A percentile compares a stretch with the other conserved stretches of the same genome.
Evolutionary conservation across 2,888 invertebrate genomes (phyloP).

Genomic region (Julus scanicus): DNA sequence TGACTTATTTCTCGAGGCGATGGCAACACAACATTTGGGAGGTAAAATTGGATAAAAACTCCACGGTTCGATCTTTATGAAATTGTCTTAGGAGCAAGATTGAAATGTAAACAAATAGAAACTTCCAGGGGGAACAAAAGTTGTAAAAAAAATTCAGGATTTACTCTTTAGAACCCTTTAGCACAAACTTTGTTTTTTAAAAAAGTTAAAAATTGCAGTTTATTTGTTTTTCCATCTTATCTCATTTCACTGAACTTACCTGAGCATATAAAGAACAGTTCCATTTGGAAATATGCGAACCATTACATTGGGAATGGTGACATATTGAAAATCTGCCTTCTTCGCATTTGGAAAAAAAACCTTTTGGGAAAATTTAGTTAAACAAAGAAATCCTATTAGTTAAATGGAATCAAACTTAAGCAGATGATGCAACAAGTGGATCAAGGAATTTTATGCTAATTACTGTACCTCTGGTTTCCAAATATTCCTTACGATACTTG

Average conservation of each 20-base stretch:
- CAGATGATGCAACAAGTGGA: not conserved
- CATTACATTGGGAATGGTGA: constrained; percentile 69
- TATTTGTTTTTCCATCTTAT: too few species aligned
- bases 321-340: constrained; percentile 69
- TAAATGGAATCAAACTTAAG: constrained; percentile 65
- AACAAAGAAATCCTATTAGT: constrained; percentile 63
- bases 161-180: too few species aligned
- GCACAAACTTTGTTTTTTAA: too few species aligned
- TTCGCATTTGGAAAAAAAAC: constrained; percentile 69
- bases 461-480: constrained; percentile 64
- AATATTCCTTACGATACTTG: constrained; percentile 61
- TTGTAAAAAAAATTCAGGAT: too few species aligned
- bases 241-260: constrained; percentile 63
- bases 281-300: constrained; percentile 68
- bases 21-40: not conserved
- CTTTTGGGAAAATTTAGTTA: not conserved
- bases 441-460: not conserved
- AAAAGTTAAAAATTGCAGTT: too few species aligned
- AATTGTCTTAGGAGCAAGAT: not conserved
- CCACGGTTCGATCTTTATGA: not conserved
- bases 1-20: not conserved
- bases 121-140: too few species aligned
- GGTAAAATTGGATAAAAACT: not conserved
- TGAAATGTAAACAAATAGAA: not conserved
- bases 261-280: constrained; percentile 69